Evolutionary conservation across 2,888 invertebrate species (phyloP), one percentile per base, ranked within the genome.

Genomic region (Tetragnatha montana): DNA sequence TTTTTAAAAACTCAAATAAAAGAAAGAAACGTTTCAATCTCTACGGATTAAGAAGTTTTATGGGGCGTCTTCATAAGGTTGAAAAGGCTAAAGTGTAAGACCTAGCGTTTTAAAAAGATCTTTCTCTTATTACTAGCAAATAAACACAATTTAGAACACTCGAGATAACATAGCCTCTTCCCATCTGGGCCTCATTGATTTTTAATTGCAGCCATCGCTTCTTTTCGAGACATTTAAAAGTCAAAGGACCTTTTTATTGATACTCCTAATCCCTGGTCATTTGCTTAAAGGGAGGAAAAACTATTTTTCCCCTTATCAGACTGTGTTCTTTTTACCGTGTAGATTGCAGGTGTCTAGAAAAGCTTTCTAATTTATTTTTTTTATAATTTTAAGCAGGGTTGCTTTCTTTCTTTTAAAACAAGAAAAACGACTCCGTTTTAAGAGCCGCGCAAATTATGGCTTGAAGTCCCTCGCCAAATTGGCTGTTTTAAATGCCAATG

Each of bases 401-500:
- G 35, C 76, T 14, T 22, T 70, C 78, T 22, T 85, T 51, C 49
- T 78, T 85, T 81, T 50, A 86, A 86, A 73, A 79, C 49, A 80
- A 80, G 80, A 80, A 74, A 80, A 80, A 86, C 80, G 71, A 68
- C 60, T 21, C 80, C 80, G 86, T 71, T 60, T 80, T 79, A 60
- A 68, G 60, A 80, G 73, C 79, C 51, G 22, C 60, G 73, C 86
- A 86, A 86, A 86, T 86, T 86, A 86, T 68, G 80, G 21, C 51
- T 86, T 79, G 74, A 85, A 60, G 51, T 60, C 71, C 19, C 51
- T 86, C 74, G 74, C 73, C 80, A 86, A 86, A 86, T 86, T 86
- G 86, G 78, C 73, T 80, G 86, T 60, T 79, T 86, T 86, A 80
- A 86, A 86, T 80, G 86, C 60, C 86, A 74, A 73, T 60, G 73